Evolutionary conservation across 2,888 invertebrate genomes (phyloP), one percentile per base, ranked within the genome.

Genomic region (Tetheella fluctuosa): DNA sequence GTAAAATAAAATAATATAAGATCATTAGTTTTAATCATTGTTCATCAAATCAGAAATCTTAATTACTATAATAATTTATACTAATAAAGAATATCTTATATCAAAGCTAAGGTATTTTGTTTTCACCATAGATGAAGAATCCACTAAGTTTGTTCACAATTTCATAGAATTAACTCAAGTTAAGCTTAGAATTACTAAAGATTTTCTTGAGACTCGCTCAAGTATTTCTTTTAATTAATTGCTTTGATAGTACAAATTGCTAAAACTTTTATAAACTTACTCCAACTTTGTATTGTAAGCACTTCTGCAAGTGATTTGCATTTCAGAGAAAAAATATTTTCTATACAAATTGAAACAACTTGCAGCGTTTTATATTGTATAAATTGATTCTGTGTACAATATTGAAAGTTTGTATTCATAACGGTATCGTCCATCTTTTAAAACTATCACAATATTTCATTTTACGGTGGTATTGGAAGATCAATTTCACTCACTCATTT

Each of bases 361-460:
- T 39, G 39, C 39, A 39, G 15, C 39, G 34, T 34, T 20, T 48
- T 20, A 54, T 4, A 30, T 54, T 30, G 48, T 48, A 48, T 48
- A 48, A 17, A 48, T 42, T 42, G 17, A 48, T 48, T 20, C n/a
- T 48, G 7, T 8, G 48, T 10, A n/a, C 17, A 48, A 20, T 48
- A 48, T 48, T 48, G 48, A 48, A 48, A 57, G 39, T 57, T 23
- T 42, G 15, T 57, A 48, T 57, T 48, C 25, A 56, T 39, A 48
- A 30, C 6, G 52, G 15, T 48, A 39, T 42, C 34, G 34, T 48
- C 48, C 42, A 42, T 42, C 20, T 48, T 48, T 10, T 48, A 10
- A 48, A 48, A 48, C 48, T 48, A 48, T 48, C n/a, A 20, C 48
- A 48, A 48, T 48, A 48, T 48, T 48, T 48, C 20, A 48, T 48